Percentiles rank a stretch among this genome's conserved stretches.
phyloP scores from a whole-genome alignment of 2,797 vertebrate genomes.

The Poecilia picta region DNA sequence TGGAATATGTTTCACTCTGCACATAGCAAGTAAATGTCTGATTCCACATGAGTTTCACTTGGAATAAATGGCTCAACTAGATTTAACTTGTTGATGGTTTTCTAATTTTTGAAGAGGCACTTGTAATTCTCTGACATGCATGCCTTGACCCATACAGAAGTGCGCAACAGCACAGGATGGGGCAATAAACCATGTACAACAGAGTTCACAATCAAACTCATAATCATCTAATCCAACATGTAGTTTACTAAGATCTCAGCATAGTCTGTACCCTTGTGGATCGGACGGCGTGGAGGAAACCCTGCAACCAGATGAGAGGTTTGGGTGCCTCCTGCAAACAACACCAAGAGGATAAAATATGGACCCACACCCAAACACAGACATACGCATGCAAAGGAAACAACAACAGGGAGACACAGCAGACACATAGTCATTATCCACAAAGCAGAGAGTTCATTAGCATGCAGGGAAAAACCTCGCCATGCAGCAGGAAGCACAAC shows the following conservation, averaged over 20 bases:
- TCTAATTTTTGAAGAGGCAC: not conserved
- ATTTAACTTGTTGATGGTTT: not conserved
- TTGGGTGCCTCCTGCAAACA: slow-evolving; percentile 83
- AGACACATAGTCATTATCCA: slow-evolving; percentile 33
- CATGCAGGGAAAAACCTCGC: slow-evolving; percentile 57
- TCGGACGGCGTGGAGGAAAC: slow-evolving; percentile 75
- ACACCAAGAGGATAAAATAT: slow-evolving; percentile 78
- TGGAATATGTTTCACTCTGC: not conserved
- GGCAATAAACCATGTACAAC: slow-evolving; percentile 23
- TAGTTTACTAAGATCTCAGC: slow-evolving; percentile 51
- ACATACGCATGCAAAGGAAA: slow-evolving; percentile 41
- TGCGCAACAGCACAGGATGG: slow-evolving; percentile 5
- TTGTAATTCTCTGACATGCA: slow-evolving; percentile 16
- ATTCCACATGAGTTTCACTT: not conserved
- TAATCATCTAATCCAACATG: slow-evolving; percentile 37
- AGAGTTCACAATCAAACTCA: slow-evolving; percentile 27
- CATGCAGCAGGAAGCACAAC: slow-evolving; percentile 53
- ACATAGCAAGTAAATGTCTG: not conserved
- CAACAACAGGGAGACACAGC: slow-evolving; percentile 43
- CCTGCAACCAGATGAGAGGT: slow-evolving; percentile 81
- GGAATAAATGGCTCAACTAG: not conserved
- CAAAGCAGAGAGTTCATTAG: slow-evolving; percentile 45
- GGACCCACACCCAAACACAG: slow-evolving; percentile 52
- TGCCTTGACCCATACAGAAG: slow-evolving; percentile 12
- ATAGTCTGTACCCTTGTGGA: slow-evolving; percentile 84